A percentile compares a stretch with the other conserved stretches of the same genome.
These are phyloP conservation scores for Apoda limacodes DNA, from an alignment of 2,888 invertebrate genomes.

Conservation along the genomic window DNA sequence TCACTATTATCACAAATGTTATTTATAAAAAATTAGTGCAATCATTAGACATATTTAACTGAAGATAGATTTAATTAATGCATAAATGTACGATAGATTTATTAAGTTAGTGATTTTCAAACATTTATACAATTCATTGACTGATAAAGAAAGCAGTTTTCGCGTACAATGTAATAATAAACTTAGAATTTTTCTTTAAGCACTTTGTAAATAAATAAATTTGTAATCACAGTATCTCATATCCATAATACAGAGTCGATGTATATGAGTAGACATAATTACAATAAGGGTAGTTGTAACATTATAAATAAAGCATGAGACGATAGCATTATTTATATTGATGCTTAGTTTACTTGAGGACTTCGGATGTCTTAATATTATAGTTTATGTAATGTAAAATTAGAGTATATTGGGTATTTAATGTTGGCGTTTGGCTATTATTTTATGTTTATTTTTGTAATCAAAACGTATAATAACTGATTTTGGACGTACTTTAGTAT, in stretches of 20 bases:
- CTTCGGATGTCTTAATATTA: conserved; percentile 54
- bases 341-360: conserved; percentile 59
- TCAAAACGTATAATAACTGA: no score
- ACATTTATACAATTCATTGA: conserved; percentile 52
- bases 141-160: conserved; percentile 50
- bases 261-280: conserved; percentile 50
- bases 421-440: conserved; percentile 56
- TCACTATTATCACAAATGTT: no score
- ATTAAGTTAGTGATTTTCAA: conserved; percentile 47
- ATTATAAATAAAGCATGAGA: conserved; percentile 56
- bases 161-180: conserved; percentile 49
- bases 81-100: conserved; percentile 50
- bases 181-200: conserved; percentile 37
- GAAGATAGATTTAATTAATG: conserved; percentile 46
- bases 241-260: conserved; percentile 45
- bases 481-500: no score
- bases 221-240: conserved; percentile 48
- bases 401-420: conserved; percentile 47
- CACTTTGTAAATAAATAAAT: conserved; percentile 45
- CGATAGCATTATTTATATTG: conserved; percentile 65
- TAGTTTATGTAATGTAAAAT: conserved; percentile 47
- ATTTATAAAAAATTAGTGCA: no score
- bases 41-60: conserved; percentile 66
- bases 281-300: conserved; percentile 57
- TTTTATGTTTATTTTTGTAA: conserved; percentile 11